Conservation (phyloP, 2,113 vertebrate genomes). For the Myotis lucifugus region DNA sequence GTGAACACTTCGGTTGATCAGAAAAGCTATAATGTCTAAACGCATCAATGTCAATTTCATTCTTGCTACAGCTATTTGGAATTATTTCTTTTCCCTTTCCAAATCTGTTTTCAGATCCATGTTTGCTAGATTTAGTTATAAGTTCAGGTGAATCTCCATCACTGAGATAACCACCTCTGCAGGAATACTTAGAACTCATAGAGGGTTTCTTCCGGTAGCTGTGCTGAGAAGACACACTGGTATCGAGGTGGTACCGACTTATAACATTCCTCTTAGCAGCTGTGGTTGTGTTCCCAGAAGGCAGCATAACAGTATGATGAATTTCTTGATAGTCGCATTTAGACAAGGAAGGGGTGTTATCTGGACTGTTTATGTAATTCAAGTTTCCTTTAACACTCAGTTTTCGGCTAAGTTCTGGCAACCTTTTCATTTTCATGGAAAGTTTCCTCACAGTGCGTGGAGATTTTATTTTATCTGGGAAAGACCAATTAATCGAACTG, state of each 20-base stretch:
- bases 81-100: constrained; percentile 86
- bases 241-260: constrained; percentile 97
- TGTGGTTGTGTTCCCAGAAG: constrained; percentile 85
- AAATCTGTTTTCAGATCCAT: constrained; percentile 87
- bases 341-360: constrained; percentile 77
- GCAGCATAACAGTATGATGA: constrained; percentile 82
- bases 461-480: constrained; percentile 98
- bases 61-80: constrained; percentile 84
- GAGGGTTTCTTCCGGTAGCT: constrained; percentile 92
- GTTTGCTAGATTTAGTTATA: constrained; percentile 93
- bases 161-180: constrained; percentile 96
- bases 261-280: constrained; percentile 96
- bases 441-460: constrained; percentile 97
- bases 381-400: constrained; percentile 92
- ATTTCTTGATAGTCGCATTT: constrained; percentile 83
- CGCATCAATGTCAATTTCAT: constrained; percentile 94
- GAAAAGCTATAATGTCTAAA: constrained; percentile 97
- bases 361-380: constrained; percentile 80
- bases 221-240: constrained; percentile 94
- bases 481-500: constrained; percentile 95
- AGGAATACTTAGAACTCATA: constrained; percentile 91
- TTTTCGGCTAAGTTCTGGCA: constrained; percentile 97
- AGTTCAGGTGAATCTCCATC: constrained; percentile 98
- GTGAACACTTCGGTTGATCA: constrained; percentile 96
- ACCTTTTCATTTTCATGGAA: constrained; percentile 99